Conservation (phyloP, 2,113 vertebrate species). For the Verasper variegatus region DNA sequence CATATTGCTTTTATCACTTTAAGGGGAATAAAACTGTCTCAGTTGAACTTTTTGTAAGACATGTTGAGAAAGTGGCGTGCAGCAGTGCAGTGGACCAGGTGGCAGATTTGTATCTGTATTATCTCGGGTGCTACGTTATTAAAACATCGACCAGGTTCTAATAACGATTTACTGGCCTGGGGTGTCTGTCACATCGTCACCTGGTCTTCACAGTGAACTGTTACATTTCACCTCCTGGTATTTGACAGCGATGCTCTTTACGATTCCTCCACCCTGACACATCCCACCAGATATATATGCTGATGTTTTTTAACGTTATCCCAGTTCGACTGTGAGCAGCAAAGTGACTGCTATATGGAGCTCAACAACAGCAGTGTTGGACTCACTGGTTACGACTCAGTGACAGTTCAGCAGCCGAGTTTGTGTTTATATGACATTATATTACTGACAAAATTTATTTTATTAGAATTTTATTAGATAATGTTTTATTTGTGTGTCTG, state of each 20-base stretch:
- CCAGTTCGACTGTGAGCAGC: too few species aligned
- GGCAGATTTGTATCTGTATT: background rate
- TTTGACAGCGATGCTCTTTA: slow-evolving; percentile 22
- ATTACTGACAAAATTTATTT: too few species aligned
- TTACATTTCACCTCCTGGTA: slow-evolving; percentile 53
- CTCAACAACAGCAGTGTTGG: background rate
- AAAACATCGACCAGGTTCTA: background rate
- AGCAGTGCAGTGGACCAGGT: background rate
- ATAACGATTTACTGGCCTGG: background rate
- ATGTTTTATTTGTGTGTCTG: too few species aligned
- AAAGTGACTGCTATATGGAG: background rate
- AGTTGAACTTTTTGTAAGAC: too few species aligned
- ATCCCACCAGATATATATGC: background rate
- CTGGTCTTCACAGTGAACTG: slow-evolving; percentile 54
- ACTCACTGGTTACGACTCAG: background rate
- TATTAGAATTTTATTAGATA: too few species aligned
- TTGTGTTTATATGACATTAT: background rate
- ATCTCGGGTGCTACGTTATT: background rate
- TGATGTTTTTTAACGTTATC: too few species aligned
- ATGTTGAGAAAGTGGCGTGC: background rate
- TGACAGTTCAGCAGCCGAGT: background rate
- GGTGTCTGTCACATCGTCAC: background rate
- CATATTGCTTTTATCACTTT: background rate
- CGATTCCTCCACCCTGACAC: background rate
- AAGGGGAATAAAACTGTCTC: too few species aligned